Percentiles rank a stretch among this genome's conserved stretches.
phyloP scores from a whole-genome alignment of 2,113 vertebrate species.

The Illadopsis cleaveri region DNA sequence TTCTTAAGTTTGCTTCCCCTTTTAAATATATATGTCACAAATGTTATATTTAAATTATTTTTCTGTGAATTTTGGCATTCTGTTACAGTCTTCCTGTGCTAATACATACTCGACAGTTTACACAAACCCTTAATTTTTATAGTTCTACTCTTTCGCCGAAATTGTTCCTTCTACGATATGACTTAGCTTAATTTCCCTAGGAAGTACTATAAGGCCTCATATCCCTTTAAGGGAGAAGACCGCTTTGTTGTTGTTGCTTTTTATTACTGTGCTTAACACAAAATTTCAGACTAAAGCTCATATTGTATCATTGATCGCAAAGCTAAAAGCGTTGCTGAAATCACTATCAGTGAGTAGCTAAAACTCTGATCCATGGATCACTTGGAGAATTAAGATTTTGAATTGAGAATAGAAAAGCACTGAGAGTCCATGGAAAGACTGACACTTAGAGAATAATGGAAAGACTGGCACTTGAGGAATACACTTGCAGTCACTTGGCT shows the following conservation, averaged over 20 bases:
- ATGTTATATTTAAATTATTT: neutral
- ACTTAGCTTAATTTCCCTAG: neutral
- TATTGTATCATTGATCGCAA: accelerated
- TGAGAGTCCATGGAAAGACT: neutral
- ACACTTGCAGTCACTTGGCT: neutral
- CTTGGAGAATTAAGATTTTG: neutral
- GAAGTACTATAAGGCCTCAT: neutral
- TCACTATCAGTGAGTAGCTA: neutral
- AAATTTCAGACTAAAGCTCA: neutral
- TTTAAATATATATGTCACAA: neutral
- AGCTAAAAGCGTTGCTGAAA: neutral
- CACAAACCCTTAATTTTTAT: neutral
- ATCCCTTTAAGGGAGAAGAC: neutral
- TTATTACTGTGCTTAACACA: neutral
- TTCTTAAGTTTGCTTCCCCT: neutral
- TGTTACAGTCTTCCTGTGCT: neutral
- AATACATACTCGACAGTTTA: neutral
- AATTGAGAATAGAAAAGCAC: neutral
- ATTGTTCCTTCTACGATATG: neutral
- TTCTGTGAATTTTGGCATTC: neutral
- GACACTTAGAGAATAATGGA: neutral
- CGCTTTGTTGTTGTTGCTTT: neutral
- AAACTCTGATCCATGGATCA: neutral
- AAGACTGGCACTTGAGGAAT: neutral
- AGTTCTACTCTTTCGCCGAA: neutral